Evolutionary conservation across 2,888 invertebrate species (phyloP).

Genomic region (Oligia strigilis): DNA sequence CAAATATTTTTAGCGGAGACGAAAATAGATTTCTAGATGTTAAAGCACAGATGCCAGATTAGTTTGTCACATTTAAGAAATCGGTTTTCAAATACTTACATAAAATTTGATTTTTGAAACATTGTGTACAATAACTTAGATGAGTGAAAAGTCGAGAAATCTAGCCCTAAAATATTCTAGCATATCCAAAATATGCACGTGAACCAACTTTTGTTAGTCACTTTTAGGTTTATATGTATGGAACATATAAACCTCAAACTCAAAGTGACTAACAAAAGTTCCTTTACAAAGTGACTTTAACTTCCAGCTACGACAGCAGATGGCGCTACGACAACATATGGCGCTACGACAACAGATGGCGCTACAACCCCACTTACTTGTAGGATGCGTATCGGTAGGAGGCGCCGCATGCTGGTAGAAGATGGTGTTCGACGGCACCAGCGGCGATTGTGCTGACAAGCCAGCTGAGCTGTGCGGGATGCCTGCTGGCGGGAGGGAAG

Average conservation of each 20-base stretch:
- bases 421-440: slow-evolving; percentile 88
- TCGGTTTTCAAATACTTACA: background rate
- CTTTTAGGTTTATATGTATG: too few species aligned
- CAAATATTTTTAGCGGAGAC: background rate
- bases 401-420: slow-evolving; percentile 89
- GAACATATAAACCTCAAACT: background rate
- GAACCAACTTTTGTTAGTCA: background rate
- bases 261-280: background rate
- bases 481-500: slow-evolving; percentile 71
- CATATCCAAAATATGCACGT: background rate
- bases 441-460: slow-evolving; percentile 83
- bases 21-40: background rate
- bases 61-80: background rate
- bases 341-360: slow-evolving; percentile 34
- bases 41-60: background rate
- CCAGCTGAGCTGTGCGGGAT: slow-evolving; percentile 88
- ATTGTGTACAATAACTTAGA: background rate
- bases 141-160: too few species aligned
- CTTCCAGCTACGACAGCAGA: slow-evolving; percentile 15
- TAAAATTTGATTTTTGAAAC: background rate
- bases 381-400: slow-evolving; percentile 84
- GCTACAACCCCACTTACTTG: slow-evolving; percentile 71
- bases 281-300: background rate
- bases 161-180: background rate
- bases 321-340: slow-evolving; percentile 41